Evolutionary conservation across 2,797 vertebrate species (phyloP).

Genomic region (Spinibarbus caldwelli): DNA sequence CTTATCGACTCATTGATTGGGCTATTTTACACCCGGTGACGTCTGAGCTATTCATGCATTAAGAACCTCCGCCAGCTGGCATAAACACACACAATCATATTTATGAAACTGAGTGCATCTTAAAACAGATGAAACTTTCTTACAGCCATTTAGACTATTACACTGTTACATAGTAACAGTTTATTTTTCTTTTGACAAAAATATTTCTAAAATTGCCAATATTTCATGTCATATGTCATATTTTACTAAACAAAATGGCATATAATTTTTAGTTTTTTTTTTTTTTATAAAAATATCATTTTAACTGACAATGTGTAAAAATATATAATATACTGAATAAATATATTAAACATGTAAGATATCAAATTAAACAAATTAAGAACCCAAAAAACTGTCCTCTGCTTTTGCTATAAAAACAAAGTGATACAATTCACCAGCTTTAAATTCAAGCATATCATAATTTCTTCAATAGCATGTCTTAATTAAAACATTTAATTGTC

Average conservation of each 20-base stretch:
- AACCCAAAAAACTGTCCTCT: background rate
- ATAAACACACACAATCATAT: slow-evolving; percentile 74
- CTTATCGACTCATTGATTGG: slow-evolving; percentile 68
- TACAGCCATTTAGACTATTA: background rate
- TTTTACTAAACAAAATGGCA: background rate
- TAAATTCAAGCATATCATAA: background rate
- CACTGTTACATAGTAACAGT: background rate
- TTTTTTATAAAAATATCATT: background rate
- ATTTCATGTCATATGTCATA: background rate
- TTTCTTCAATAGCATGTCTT: background rate
- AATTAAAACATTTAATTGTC: background rate
- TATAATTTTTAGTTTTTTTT: background rate
- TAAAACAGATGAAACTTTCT: slow-evolving; percentile 1
- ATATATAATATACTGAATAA: background rate
- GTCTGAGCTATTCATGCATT: slow-evolving; percentile 66
- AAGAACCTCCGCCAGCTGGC: slow-evolving; percentile 68
- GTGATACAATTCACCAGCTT: too few species aligned
- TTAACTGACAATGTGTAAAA: background rate
- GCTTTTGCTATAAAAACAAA: background rate
- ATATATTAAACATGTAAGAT: background rate
- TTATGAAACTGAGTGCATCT: slow-evolving; percentile 62
- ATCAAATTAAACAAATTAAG: background rate
- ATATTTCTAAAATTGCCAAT: background rate
- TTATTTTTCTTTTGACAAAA: background rate
- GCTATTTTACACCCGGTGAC: slow-evolving; percentile 65